Conservation (phyloP, 1,140 invertebrate genomes). For the Hyles vespertilio region DNA sequence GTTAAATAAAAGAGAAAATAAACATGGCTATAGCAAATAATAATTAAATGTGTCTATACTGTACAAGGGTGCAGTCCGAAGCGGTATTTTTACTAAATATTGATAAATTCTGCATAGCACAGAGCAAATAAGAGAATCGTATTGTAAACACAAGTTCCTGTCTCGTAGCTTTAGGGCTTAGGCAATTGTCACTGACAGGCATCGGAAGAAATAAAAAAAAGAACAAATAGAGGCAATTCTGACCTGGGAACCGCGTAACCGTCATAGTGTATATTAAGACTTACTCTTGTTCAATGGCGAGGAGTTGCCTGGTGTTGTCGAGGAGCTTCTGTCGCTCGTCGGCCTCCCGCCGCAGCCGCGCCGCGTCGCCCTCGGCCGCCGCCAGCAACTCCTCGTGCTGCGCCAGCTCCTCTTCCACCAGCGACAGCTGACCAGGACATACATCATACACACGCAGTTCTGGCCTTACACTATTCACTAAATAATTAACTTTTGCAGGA, state of each 20-base stretch:
- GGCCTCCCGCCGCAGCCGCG: slow-evolving; percentile 24
- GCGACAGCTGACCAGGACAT: slow-evolving; percentile 26
- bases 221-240: background rate
- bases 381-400: slow-evolving; percentile 36
- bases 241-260: background rate
- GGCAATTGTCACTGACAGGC: background rate
- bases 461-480: no score
- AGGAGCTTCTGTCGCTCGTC: slow-evolving; percentile 25
- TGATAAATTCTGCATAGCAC: no score
- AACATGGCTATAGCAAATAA: no score
- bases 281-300: slow-evolving; percentile 36
- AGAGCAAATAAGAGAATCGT: no score
- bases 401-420: slow-evolving; percentile 38
- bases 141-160: background rate
- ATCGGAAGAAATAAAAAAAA: background rate
- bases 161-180: no score
- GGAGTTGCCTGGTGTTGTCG: slow-evolving; percentile 22
- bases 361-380: slow-evolving; percentile 29
- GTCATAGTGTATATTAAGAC: slow-evolving; percentile 6
- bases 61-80: no score
- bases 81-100: no score
- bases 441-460: no score
- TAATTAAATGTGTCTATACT: no score
- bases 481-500: no score
- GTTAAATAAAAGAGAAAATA: no score